Evolutionary conservation across 2,113 vertebrate species (phyloP), one percentile per base, ranked within the genome.

Genomic region (Plecotus auritus): DNA sequence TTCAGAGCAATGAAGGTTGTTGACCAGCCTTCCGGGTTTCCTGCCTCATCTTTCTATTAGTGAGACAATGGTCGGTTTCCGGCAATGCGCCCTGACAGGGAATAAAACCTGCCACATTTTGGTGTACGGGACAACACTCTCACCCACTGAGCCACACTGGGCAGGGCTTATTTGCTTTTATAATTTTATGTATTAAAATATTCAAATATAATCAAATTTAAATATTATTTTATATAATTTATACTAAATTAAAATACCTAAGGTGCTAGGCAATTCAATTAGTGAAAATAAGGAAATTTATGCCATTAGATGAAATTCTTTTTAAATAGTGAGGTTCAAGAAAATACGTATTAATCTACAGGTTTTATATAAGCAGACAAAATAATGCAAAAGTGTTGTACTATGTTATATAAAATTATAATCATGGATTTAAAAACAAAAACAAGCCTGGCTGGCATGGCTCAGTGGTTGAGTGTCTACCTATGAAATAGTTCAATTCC

Each of bases 171-270:
- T 96, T 95, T 98, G 73, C 95, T 96, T 90, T 87, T 90, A 83
- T 94, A 85, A 92, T 96, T 97, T 51, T 90, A 97, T 96, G 97
- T 97, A 98, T 97, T 98, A 96, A 97, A 97, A 97, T 98, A 97
- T 83, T 93, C 77, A 91, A 96, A 94, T 94, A 83, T 72, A 88
- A 97, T 95, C 64, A 73, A 84, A 81, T 97, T 98, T 95, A 97
- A 97, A 96, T 96, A 88, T 96, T 32, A 97, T 96, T 98, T 81
- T 32, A 95, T 96, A 88, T 88, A 94, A 96, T 93, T 85, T 96
- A 94, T 90, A 96, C 88, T 92, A 96, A 98, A 91, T 93, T 95
- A 82, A 95, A 97, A 97, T 81, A 88, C 96, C 84, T 37, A 93
- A 35, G 4, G 16, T 26, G 35, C 4, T 35, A 45, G 67, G 28